Evolutionary conservation across 2,888 invertebrate species (phyloP), one percentile per base, ranked within the genome.

Genomic region (Tuta absoluta): DNA sequence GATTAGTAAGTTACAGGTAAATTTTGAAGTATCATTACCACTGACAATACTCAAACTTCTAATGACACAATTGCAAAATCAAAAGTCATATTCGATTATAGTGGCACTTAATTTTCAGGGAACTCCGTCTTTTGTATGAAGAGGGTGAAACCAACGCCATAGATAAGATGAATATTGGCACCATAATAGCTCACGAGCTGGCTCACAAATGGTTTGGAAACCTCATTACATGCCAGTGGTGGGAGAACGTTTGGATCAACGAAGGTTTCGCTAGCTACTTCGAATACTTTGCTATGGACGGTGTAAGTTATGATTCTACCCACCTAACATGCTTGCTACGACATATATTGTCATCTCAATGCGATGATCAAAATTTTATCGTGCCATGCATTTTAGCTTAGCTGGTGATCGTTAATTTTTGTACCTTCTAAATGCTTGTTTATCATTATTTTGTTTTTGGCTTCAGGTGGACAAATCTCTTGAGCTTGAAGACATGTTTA

Each of bases 201-300:
- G 92, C 92, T 0, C 97, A 97, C 80, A 95, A 95, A 86, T 96
- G 96, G 96, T 96, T 96, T 75, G 96, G 96, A 0, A 94, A 96
- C 80, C 87, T 94, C 45, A 93, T 96, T 21, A 94, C 95, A 0
- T 92, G 93, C 33, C 85, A 93, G 66, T 96, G 95, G 95, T 96
- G 96, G 96, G 90, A 93, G 57, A 94, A 93, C 66, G 90, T 94
- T 0, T 96, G 95, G 95, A 87, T 96, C 14, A 96, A 95, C 76
- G 96, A 96, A 80, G 96, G 94, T 0, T 95, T 95, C 68, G 95
- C 95, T 2, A 93, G 92, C 65, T 94, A 94, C 78, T 94, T 95
- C 70, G 94, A 96, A 75, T 95, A 95, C 75, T 92, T 93, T 63
- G 93, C 92, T 17, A 89, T 87, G 86, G 76, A 89, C 70, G 89